Evolutionary conservation across 2,797 vertebrate genomes (phyloP).

Genomic region (Streptopelia turtur): DNA sequence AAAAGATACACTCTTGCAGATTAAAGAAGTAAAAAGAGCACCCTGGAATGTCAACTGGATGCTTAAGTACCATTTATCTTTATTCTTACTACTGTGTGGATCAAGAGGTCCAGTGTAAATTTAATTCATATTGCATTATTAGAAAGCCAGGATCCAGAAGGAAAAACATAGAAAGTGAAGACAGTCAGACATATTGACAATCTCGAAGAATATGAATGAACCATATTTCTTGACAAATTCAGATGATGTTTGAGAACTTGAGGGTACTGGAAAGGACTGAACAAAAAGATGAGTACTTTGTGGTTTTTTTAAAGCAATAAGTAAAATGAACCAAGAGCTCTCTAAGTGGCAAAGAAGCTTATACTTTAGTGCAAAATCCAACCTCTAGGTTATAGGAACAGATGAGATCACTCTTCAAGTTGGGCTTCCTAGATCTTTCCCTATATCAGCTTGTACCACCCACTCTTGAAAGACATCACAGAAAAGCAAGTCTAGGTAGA

Average conservation of each 20-base stretch:
- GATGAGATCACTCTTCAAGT: neutral
- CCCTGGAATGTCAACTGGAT: neutral
- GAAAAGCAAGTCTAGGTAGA: neutral
- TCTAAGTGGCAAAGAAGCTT: neutral
- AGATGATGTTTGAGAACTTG: neutral
- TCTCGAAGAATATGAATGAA: neutral
- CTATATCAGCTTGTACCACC: neutral
- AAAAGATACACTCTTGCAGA: neutral
- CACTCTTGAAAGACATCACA: neutral
- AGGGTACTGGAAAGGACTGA: neutral
- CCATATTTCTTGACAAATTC: neutral
- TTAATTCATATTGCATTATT: neutral
- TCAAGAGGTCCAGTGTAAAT: neutral
- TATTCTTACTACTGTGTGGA: neutral
- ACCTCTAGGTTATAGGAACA: neutral
- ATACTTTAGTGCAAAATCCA: neutral
- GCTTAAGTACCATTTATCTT: neutral
- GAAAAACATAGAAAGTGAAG: neutral
- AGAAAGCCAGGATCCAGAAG: constrained; percentile 15
- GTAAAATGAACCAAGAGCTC: neutral
- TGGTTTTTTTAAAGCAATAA: neutral
- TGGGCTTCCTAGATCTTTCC: neutral
- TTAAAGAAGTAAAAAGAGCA: neutral
- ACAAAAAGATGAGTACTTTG: neutral
- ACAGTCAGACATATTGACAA: neutral